phyloP scores from a whole-genome alignment of 2,113 vertebrate genomes.

The Xiphophorus hellerii region DNA sequence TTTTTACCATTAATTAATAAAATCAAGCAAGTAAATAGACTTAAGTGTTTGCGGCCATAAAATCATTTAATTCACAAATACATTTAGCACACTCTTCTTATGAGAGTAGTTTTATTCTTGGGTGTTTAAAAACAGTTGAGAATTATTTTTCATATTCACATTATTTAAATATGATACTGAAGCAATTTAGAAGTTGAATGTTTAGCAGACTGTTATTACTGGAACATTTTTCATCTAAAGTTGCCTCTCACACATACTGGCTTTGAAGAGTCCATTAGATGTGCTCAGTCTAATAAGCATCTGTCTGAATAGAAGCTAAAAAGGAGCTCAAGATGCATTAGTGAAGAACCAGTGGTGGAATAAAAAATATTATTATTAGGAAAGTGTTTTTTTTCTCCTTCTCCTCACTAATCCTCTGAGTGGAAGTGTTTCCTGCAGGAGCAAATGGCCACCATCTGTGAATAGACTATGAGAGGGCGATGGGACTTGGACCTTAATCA shows the following conservation, averaged over 20 bases:
- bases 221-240: conserved; percentile 43
- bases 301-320: conserved; percentile 6
- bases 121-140: background rate
- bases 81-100: conserved; percentile 2
- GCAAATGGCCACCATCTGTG: conserved; percentile 52
- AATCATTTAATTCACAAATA: background rate
- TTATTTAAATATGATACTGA: conserved; percentile 8
- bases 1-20: background rate
- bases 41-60: too few species aligned
- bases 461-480: conserved; percentile 19
- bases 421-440: conserved; percentile 55
- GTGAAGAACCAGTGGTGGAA: conserved; percentile 3
- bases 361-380: background rate
- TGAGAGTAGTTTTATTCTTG: background rate
- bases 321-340: conserved; percentile 21
- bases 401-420: conserved; percentile 30
- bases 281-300: conserved; percentile 27
- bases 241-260: conserved; percentile 30
- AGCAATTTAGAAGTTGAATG: conserved; percentile 15
- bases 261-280: conserved; percentile 45
- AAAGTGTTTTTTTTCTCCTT: conserved; percentile 13
- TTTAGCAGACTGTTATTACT: conserved; percentile 24
- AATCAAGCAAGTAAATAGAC: background rate
- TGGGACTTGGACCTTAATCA: conserved; percentile 46
- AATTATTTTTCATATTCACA: background rate